These are phyloP conservation scores for Heliconius erato DNA, from an alignment of 2,888 invertebrate genomes.

Conservation along the genomic window DNA sequence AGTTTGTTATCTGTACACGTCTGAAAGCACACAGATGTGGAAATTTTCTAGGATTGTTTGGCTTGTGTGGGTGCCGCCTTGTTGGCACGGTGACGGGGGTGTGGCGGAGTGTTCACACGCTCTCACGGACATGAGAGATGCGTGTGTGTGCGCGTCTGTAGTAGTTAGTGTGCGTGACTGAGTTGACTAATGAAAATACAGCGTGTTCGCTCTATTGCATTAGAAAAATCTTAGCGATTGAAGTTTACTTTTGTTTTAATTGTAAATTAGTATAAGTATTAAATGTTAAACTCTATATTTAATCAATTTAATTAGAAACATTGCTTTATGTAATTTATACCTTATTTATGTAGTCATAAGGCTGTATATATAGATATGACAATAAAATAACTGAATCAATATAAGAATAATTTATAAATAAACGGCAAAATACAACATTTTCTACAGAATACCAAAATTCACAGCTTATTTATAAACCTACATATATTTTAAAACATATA, in stretches of 20 bases:
- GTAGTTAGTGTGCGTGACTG: slow-evolving; percentile 58
- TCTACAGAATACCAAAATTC: no score
- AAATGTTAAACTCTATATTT: background rate
- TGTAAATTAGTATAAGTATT: background rate
- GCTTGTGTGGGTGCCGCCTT: slow-evolving; percentile 76
- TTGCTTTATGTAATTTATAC: background rate
- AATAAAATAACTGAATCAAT: background rate
- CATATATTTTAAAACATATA: background rate
- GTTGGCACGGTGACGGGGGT: slow-evolving; percentile 71
- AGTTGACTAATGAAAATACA: slow-evolving; percentile 56
- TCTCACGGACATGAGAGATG: slow-evolving; percentile 63
- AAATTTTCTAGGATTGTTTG: slow-evolving; percentile 61
- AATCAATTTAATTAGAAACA: background rate
- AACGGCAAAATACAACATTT: no score
- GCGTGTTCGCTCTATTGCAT: slow-evolving; percentile 41
- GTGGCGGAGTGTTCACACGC: slow-evolving; percentile 66
- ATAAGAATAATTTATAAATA: background rate
- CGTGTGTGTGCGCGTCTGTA: slow-evolving; percentile 56
- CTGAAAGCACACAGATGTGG: slow-evolving; percentile 59
- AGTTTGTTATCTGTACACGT: slow-evolving; percentile 57
- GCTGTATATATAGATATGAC: background rate
- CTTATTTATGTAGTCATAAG: background rate
- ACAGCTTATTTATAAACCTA: background rate
- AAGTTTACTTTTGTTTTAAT: background rate
- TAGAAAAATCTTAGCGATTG: background rate